Base-by-base conservation (phyloP, 2,113 vertebrate species). In the Mixornis gularis region DNA sequence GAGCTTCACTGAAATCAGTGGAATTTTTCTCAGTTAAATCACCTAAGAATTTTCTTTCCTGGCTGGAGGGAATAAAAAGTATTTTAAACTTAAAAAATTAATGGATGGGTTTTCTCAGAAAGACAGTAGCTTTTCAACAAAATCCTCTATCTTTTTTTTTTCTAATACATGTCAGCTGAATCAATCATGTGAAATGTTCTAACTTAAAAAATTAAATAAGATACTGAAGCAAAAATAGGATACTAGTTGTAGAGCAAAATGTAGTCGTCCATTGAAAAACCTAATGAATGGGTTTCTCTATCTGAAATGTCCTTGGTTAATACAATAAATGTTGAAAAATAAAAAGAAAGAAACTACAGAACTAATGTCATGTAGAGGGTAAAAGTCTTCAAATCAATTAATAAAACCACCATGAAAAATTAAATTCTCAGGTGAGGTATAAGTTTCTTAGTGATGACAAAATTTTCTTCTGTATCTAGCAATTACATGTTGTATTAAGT, bases 51-150 rank as follows among this genome's bases (percentile, higher is more conserved):
- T 87, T 81, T 9, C 49, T 84, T 89, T 74, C 32, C 34, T 77
- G 17, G 18, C 18, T 87, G 19, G 22, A 12, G 5, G 18, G 15
- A 91, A 87, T 43, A 24, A 46, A 41, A 71, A 81, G 25, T 59
- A 69, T 92, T 89, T 65, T 79, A 71, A 87, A 60, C 53, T 69
- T 89, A 71, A 88, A 92, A 59, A 69, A 89, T 58, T 72, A 91
- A 68, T 46, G 30, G 15, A 36, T 41, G 36, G 5, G 12, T 44
- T 65, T 85, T 80, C 65, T 51, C 43, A 34, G 6, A 58, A 34
- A 36, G 19, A 86, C 49, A 86, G 83, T 43, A 46, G 12, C 12
- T 91, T 81, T 89, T 66, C 53, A 59, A 27, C 46, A 69, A 81
- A 83, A 34, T 72, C 8, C 70, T 86, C 8, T 90, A 2, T 7